A percentile compares a stretch with the other conserved stretches of the same genome.
These are phyloP conservation scores for Melangyna quadrimaculata DNA, from an alignment of 2,888 invertebrate species.

Conservation along the genomic window DNA sequence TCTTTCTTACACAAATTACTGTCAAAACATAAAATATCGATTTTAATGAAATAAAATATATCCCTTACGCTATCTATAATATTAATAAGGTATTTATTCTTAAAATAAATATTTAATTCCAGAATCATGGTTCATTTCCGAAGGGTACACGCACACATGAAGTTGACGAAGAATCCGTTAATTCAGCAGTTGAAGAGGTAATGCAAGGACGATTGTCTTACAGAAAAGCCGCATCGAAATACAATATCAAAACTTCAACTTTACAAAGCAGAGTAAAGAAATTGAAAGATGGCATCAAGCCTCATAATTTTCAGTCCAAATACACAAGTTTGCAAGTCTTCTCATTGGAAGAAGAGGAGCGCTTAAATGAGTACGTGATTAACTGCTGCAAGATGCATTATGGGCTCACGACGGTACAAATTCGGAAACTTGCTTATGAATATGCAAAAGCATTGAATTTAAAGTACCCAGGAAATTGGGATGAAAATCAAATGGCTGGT, in stretches of 20 bases:
- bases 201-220: constrained; percentile 10
- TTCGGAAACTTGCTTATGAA: neutral
- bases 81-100: neutral
- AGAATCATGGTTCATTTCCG: neutral
- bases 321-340: constrained; percentile 10
- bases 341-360: constrained; percentile 12
- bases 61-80: neutral
- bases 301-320: constrained; percentile 18
- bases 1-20: neutral
- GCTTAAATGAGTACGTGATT: constrained; percentile 11
- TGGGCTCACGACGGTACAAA: too few relatives aligned
- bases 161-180: neutral
- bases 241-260: constrained; percentile 35
- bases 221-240: constrained; percentile 28
- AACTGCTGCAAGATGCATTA: too few relatives aligned
- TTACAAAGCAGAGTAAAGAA: constrained; percentile 12
- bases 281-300: neutral
- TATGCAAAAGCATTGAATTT: constrained; percentile 16
- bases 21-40: neutral
- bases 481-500: constrained; percentile 15
- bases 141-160: neutral
- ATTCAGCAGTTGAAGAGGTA: constrained; percentile 11
- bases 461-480: constrained; percentile 9
- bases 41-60: neutral
- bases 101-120: constrained; percentile 12